Conservation (phyloP, 2,888 invertebrate species). For the Bellardia bayeri region DNA sequence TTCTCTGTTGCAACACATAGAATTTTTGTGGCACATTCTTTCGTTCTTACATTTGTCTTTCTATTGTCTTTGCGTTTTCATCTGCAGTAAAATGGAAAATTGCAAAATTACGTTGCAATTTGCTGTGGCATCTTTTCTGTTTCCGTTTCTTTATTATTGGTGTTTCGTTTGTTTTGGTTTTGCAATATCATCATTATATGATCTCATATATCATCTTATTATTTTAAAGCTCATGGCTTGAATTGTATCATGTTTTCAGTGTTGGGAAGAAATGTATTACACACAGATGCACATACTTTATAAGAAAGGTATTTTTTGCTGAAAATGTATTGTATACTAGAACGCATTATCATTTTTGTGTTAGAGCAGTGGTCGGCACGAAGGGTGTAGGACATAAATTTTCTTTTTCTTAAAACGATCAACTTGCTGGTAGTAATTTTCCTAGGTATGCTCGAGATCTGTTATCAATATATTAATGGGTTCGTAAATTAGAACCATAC, state of each 20-base stretch:
- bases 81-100: slow-evolving; percentile 46
- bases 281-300: too few species aligned
- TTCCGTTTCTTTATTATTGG: slow-evolving; percentile 2
- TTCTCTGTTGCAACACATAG: neutral
- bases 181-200: slow-evolving; percentile 17
- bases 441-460: too few species aligned
- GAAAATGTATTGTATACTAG: neutral
- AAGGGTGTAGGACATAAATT: too few species aligned
- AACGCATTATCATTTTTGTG: neutral
- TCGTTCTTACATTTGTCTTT: too few species aligned
- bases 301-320: neutral
- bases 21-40: slow-evolving; percentile 12
- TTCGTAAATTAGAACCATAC: too few species aligned
- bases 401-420: too few species aligned
- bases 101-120: slow-evolving; percentile 43
- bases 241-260: neutral
- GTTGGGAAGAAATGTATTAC: neutral
- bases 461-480: too few species aligned
- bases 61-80: slow-evolving; percentile 27
- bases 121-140: slow-evolving; percentile 3
- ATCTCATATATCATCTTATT: slow-evolving; percentile 45
- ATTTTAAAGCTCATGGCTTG: slow-evolving; percentile 13
- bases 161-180: neutral
- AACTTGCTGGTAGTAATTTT: too few species aligned
- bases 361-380: too few species aligned